Conservation (phyloP, 1,140 invertebrate species). For the Drosophila parabipectinata region DNA sequence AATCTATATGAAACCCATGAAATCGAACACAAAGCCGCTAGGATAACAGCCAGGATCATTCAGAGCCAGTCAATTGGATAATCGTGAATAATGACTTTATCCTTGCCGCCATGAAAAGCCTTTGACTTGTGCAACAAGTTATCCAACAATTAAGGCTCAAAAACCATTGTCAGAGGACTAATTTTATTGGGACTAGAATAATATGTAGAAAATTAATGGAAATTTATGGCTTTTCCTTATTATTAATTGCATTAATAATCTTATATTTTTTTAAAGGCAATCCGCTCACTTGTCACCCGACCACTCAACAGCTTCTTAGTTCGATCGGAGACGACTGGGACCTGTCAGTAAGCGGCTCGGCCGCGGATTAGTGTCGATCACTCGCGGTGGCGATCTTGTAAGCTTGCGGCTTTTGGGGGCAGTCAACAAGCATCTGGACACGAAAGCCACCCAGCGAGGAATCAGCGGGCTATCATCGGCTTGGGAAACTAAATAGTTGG, state of each 20-base stretch:
- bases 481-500: neutral
- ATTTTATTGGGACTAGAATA: conserved; percentile 4
- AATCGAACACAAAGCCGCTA: conserved; percentile 35
- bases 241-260: conserved; percentile 19
- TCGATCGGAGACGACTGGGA: conserved; percentile 9
- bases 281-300: conserved; percentile 63
- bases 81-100: conserved; percentile 66
- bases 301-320: conserved; percentile 48
- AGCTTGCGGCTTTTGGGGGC: conserved; percentile 56
- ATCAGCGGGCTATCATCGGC: neutral
- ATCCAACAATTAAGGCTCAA: conserved; percentile 12
- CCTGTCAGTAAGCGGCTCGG: conserved; percentile 71
- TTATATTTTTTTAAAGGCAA: conserved; percentile 5
- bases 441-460: conserved; percentile 45
- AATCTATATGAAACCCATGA: conserved; percentile 10
- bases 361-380: conserved; percentile 71
- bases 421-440: conserved; percentile 37
- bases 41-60: conserved; percentile 18
- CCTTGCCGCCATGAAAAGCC: neutral
- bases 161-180: neutral
- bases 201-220: conserved; percentile 1
- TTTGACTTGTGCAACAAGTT: conserved; percentile 19
- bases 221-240: neutral
- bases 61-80: conserved; percentile 26
- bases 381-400: conserved; percentile 52